Base-by-base conservation (phyloP, 2,888 invertebrate species). In the Hybos culiciformis region DNA sequence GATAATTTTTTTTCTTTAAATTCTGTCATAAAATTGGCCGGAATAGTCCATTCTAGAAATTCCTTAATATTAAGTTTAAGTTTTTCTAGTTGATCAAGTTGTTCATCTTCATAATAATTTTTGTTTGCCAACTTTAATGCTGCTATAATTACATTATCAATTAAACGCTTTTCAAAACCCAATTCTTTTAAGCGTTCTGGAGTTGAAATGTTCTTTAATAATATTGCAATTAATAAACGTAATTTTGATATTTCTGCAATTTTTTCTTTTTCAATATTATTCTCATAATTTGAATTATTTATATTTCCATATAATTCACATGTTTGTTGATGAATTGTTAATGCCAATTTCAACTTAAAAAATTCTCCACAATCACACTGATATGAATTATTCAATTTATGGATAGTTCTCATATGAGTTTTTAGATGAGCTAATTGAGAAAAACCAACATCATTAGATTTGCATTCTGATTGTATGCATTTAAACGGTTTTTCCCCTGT, bases 401-500 rank as follows among this genome's bases (percentile, higher is more conserved):
- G 88, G 42, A 88, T 84, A 54, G 82, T 82, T 47, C 77, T 73
- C 85, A 90, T 85, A 60, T 90, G 88, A 47, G 86, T 83, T 63
- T 88, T 88, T 63, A 88, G 75, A 57, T 88, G 88, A 0, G 88
- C 85, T 44, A 88, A 63, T 58, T 88, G 88, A 0, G 83, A 80
- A 61, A 87, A 87, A 2, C 78, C 76, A 29, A 78, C 72, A 29
- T 77, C 77, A 36, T 67, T 64, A 46, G 71, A 69, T 47, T 60
- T 59, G 56, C 85, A 85, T n/a, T n/a, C n/a, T n/a, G n/a, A n/a
- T 53, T 80, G 66, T 12, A 75, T 68, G 56, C 81, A 82, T 37
- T 70, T 72, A 59, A 87, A 87, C 0, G 88, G 88, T 54, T 85
- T 83, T 60, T 88, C 88, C 0, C 88, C 88, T 0, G 87, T 87